Evolutionary conservation across 2,888 invertebrate genomes (phyloP), one percentile per base, ranked within the genome.

Genomic region (Thumatha senex): DNA sequence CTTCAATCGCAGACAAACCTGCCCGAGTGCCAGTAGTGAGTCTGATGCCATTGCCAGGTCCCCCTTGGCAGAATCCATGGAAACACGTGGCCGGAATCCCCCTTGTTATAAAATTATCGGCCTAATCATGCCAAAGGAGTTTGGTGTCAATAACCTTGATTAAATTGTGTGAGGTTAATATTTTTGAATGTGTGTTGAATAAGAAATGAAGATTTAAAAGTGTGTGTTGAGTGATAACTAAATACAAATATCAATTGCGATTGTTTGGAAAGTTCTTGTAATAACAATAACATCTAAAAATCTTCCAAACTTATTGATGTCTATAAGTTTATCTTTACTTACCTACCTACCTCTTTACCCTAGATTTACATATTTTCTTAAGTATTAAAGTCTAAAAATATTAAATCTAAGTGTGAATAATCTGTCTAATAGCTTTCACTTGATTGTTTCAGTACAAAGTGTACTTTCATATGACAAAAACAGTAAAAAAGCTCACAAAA

Each of bases 21-120:
- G 72, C 64, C 58, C 40, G 67, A 58, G 54, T 60, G 71, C 74
- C 78, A 80, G 86, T 86, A 84, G n/a, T n/a, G n/a, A n/a, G 67
- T 67, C 56, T 67, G 54, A 18, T 43, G 41, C 29, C 29, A 51
- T 41, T 47, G 52, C 55, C 51, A 51, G 55, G 42, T 73, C 61
- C 78, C n/a, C 76, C 74, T 76, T 77, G 76, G 70, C 73, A 67
- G 60, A 58, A 58, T 64, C 67, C 56, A 66, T 63, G 67, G 67
- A 51, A 61, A 47, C 68, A 71, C 72, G 72, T 72, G 73, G 68
- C 50, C 52, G 72, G 73, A 70, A 67, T 72, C 73, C 67, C 70
- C 73, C 18, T 67, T 63, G 60, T 66, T 61, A 63, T 62, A 61
- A 60, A 59, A 58, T 64, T 62, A 67, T 58, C 60, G 51, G 51